Evolutionary conservation across 2,888 invertebrate species (phyloP).

Genomic region (Linyphia triangularis): DNA sequence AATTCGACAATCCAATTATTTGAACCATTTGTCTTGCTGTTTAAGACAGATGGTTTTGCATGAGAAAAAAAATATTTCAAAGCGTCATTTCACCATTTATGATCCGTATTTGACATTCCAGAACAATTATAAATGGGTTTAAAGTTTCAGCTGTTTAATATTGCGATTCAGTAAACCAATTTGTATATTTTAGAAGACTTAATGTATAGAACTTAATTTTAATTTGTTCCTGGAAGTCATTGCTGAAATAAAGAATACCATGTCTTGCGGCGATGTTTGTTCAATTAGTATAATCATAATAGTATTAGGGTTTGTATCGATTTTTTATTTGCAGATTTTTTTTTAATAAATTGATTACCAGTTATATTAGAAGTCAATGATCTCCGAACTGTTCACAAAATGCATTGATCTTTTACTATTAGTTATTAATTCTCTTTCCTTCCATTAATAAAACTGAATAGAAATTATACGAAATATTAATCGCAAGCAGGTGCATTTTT

Average conservation of each 20-base stretch:
- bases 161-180: background rate
- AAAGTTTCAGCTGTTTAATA: conserved; percentile 1
- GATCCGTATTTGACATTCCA: background rate
- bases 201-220: background rate
- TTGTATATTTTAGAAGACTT: background rate
- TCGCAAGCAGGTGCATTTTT: background rate
- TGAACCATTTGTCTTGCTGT: conserved; percentile 49
- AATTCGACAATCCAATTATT: conserved; percentile 56
- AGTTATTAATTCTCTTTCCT: background rate
- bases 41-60: conserved; percentile 4
- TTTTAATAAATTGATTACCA: background rate
- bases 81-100: background rate
- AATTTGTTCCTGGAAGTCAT: background rate
- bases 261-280: background rate
- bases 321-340: background rate
- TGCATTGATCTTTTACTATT: background rate
- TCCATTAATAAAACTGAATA: too few relatives aligned
- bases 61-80: background rate
- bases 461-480: too few relatives aligned
- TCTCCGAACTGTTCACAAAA: background rate
- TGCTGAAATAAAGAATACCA: background rate
- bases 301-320: background rate
- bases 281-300: background rate
- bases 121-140: background rate
- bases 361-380: background rate